Conservation (phyloP, 2,113 vertebrate genomes). For the Candoia aspera region DNA sequence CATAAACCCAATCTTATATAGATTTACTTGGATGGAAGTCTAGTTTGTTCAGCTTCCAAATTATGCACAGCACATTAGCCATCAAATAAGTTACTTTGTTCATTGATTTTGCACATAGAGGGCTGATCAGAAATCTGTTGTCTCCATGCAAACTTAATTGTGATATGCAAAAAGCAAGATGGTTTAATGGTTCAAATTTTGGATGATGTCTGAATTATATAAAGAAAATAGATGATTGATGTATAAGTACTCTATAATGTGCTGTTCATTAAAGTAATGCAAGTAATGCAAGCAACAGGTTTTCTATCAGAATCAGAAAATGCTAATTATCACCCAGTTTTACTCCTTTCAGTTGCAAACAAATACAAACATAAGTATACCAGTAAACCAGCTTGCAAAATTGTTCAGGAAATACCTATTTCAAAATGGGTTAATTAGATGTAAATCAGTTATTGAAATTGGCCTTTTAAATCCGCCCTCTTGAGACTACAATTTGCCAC, state of each 20-base stretch:
- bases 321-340: fast-evolving
- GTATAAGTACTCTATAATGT: background rate
- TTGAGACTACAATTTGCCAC: background rate
- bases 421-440: background rate
- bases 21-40: background rate
- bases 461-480: background rate
- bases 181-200: background rate
- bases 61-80: background rate
- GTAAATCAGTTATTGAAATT: slow-evolving; percentile 1
- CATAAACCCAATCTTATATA: background rate
- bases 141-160: background rate
- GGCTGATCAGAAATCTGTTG: background rate
- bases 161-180: background rate
- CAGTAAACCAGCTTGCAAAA: background rate
- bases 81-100: background rate
- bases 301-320: background rate
- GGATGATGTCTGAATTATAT: background rate
- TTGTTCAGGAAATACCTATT: background rate
- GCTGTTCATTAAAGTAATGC: background rate
- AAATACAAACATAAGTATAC: background rate
- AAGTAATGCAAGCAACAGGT: background rate
- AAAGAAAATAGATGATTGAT: background rate
- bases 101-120: background rate
- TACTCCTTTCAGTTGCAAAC: background rate
- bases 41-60: background rate